phyloP scores from a whole-genome alignment of 2,113 vertebrate species.

The Cichladusa arquata region DNA sequence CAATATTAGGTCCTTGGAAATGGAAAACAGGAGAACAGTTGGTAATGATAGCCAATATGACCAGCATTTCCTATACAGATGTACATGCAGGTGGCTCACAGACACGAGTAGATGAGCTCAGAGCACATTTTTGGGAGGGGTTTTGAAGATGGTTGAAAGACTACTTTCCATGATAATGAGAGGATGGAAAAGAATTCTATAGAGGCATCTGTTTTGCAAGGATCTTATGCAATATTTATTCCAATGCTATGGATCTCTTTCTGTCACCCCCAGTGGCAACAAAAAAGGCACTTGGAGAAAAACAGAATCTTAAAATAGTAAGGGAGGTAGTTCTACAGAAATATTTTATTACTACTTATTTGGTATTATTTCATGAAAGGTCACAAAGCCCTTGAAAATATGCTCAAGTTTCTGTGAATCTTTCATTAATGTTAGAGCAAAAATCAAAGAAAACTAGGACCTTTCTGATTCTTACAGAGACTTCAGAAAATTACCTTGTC shows the following conservation, averaged over 20 bases:
- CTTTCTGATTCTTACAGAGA: background rate
- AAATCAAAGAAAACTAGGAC: background rate
- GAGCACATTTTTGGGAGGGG: fast-evolving
- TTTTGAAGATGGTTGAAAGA: background rate
- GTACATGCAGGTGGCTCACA: background rate
- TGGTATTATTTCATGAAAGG: background rate
- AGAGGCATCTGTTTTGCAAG: background rate
- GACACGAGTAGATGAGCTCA: background rate
- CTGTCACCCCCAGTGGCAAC: background rate
- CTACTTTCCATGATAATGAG: background rate
- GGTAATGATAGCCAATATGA: background rate
- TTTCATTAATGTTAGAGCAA: background rate
- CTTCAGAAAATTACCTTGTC: background rate
- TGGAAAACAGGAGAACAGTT: background rate
- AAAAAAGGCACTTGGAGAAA: background rate
- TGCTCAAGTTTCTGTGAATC: background rate
- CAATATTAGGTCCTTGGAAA: background rate
- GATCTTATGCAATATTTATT: background rate
- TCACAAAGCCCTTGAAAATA: background rate
- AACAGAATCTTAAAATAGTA: background rate
- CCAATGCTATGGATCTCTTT: background rate
- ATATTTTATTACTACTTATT: background rate
- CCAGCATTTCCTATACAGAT: background rate
- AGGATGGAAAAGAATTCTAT: background rate
- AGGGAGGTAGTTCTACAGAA: background rate